phyloP scores from a whole-genome alignment of 1,140 invertebrate species.

The Eueides isabella region DNA sequence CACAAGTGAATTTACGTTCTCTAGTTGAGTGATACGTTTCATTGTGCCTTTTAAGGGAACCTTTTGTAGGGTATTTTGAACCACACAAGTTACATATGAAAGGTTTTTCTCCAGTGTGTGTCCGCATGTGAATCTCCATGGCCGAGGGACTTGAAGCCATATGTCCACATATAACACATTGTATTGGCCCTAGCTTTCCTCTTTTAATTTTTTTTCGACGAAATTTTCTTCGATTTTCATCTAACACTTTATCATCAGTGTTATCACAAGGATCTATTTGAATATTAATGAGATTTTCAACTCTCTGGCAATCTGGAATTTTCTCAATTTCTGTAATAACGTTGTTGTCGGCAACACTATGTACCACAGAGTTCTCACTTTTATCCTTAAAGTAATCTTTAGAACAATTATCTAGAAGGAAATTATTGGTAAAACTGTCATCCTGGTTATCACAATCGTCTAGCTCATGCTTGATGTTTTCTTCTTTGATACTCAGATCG shows the following conservation, averaged over 20 bases:
- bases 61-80: constrained; percentile 77
- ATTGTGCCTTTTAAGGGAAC: constrained; percentile 80
- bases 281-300: not conserved
- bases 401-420: constrained; percentile 15
- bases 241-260: constrained; percentile 21
- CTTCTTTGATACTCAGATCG: constrained; percentile 45
- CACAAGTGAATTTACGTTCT: constrained; percentile 73
- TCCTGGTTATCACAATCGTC: constrained; percentile 43
- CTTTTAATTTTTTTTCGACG: constrained; percentile 41
- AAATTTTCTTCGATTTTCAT: constrained; percentile 30
- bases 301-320: not conserved
- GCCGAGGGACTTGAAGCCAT: constrained; percentile 65
- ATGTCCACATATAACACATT: constrained; percentile 62
- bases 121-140: constrained; percentile 90
- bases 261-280: constrained; percentile 5
- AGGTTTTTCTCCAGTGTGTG: constrained; percentile 90
- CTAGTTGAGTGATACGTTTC: constrained; percentile 73
- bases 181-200: constrained; percentile 47
- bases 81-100: constrained; percentile 88
- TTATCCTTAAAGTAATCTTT: constrained; percentile 27
- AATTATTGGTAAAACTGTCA: constrained; percentile 34
- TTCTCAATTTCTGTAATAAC: constrained; percentile 15
- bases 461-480: constrained; percentile 51
- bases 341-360: not conserved
- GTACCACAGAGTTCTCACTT: not conserved